Base-by-base conservation (phyloP, 2,797 vertebrate species). In the Leuciscus waleckii region DNA sequence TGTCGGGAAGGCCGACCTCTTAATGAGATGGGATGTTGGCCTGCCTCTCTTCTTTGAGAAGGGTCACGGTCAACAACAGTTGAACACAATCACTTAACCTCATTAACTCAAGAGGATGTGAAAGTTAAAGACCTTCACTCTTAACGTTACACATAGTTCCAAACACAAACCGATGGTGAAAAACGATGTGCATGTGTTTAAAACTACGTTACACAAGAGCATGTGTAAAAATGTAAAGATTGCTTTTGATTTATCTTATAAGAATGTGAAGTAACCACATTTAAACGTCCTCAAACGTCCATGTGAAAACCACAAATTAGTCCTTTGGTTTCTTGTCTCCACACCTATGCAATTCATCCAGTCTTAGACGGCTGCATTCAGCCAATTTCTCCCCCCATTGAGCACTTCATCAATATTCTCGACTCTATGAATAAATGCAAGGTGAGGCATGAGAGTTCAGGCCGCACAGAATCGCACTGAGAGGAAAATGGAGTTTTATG, bases 241-340 rank as follows among this genome's bases (percentile, higher is more conserved):
- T 58, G 37, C 76, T 46, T 67, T 67, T 37, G 81, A 63, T 63
- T 43, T 63, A 63, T 21, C 51, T 79, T 82, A 39, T 39, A 73
- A 86, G 85, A 84, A 78, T 78, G 68, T 81, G 54, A 71, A 70
- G 78, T 84, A 75, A 81, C 71, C 46, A 46, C 35, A 39, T 69
- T 82, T 71, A 83, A 56, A 26, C 37, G 49, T 73, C 32, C 49
- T 68, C 70, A 74, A 32, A 77, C 6, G 49, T 87, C 76, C 79
- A 83, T 79, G 87, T 84, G 73, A 81, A 89, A 89, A 65, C 88
- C 85, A 88, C 88, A 89, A 88, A 89, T 90, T 85, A 89, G 69
- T 37, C 39, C 63, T 86, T 78, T 76, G 77, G 85, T n/a, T 87
- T 35, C 32, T 81, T 32, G 85, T 75, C 85, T 88, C 87, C 85